Evolutionary conservation across 2,888 invertebrate genomes (phyloP).

Genomic region (Ectemnius continuus): DNA sequence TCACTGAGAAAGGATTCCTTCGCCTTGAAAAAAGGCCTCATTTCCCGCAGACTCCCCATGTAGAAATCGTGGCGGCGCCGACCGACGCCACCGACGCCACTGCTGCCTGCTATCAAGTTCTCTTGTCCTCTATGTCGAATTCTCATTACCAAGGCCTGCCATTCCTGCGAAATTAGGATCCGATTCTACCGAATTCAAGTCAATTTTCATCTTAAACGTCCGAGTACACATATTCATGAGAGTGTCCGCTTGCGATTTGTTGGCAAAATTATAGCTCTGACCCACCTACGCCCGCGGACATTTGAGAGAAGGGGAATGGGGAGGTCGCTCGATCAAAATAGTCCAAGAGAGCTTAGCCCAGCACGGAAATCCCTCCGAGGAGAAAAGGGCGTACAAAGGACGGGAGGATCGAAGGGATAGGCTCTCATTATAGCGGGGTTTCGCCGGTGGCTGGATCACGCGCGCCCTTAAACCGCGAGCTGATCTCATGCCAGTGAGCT

Average conservation of each 20-base stretch:
- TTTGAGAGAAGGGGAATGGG: neutral
- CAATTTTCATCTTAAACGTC: too few species aligned
- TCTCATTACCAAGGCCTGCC: constrained; percentile 7
- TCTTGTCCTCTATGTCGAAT: constrained; percentile 10
- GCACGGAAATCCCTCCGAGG: constrained; percentile 42
- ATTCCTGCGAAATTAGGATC: neutral
- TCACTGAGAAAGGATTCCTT: constrained; percentile 55
- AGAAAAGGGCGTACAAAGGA: constrained; percentile 21
- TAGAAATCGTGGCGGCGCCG: constrained; percentile 20
- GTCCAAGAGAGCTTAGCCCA: constrained; percentile 44
- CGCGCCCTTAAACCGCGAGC: constrained; percentile 66
- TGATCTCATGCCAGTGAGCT: constrained; percentile 66
- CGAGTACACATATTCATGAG: too few species aligned
- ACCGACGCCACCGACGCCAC: constrained; percentile 26
- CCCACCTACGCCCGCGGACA: too few species aligned
- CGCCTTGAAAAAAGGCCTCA: constrained; percentile 30
- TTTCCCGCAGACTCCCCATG: constrained; percentile 42
- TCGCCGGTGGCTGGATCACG: constrained; percentile 43
- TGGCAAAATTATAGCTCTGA: too few species aligned
- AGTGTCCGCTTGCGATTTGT: too few species aligned
- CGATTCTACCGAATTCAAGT: neutral
- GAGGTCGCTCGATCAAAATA: constrained; percentile 30
- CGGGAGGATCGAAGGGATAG: constrained; percentile 16
- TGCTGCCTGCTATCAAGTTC: constrained; percentile 37
- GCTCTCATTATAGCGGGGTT: constrained; percentile 20